Base-by-base conservation (phyloP, 1,140 invertebrate species). In the Ceratosolen solmsi region DNA sequence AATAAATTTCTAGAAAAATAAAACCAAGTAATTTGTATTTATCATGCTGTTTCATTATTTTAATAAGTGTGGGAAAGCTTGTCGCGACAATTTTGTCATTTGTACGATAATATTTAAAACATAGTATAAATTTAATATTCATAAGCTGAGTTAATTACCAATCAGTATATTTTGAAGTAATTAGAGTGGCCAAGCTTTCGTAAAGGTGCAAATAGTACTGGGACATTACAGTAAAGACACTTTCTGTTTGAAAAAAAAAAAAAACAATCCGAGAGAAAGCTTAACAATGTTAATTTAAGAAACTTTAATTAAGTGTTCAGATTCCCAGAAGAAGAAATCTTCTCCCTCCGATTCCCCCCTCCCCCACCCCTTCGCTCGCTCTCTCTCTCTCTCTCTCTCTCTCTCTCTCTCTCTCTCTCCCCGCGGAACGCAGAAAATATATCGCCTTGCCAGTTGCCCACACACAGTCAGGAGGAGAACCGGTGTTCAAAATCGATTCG, bases 401-500 rank as follows among this genome's bases (percentile, higher is more conserved):
- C 30, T 13, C 4, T 33, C 27, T 7, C 20, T 36, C 33, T 4
- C 2, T 33, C 15, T 63, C 60, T 60, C 33, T 38, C 5, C 5
- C 15, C 58, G 58, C 25, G 36, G 38, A 25, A 20, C 30, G 51
- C 36, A 33, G 30, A 75, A 58, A 49, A 72, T 41, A 51, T 25
- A 56, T 68, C 63, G 36, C 33, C 63, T 68, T 38, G 33, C 33
- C 63, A 5, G 27, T 58, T 51, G 80, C 74, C 80, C 80, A 82
- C 80, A 82, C 80, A 54, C 80, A 60, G 56, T 58, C 30, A 63
- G 46, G 46, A 13, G 54, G 41, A 63, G 79, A 81, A 70, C 58
- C 72, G 60, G 79, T 75, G 79, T 74, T 80, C 73, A 81, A 73
- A 76, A 76, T 81, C 79, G 74, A 81, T 81, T 51, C 72, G 72